A percentile compares a stretch with the other conserved stretches of the same genome.
Conservation (phyloP, 2,113 vertebrate genomes). For the Microcebus lehilahytsara region DNA sequence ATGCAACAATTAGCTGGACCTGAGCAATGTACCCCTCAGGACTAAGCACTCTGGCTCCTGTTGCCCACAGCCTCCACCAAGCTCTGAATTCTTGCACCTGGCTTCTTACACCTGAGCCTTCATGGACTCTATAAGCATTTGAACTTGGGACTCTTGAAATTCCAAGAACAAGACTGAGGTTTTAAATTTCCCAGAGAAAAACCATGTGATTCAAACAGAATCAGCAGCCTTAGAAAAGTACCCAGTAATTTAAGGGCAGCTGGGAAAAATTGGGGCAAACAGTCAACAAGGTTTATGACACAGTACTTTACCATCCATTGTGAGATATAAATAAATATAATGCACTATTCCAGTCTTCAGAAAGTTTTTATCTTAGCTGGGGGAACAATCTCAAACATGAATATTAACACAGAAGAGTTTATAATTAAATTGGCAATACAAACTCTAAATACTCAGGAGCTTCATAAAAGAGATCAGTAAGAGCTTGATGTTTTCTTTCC, state of each 20-base stretch:
- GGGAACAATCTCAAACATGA: not conserved
- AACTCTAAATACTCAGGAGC: not conserved
- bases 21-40: not conserved
- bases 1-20: not conserved
- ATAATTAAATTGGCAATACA: conserved; percentile 38
- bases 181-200: not conserved
- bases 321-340: conserved; percentile 41
- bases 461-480: conserved; percentile 14
- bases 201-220: not conserved
- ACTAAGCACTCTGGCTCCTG: not conserved
- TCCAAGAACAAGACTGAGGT: not conserved
- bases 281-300: not conserved
- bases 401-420: conserved; percentile 2
- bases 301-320: not conserved
- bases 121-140: not conserved
- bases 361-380: not conserved
- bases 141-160: not conserved
- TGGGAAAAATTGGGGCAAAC: not conserved
- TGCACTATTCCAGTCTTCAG: conserved; percentile 7
- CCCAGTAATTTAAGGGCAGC: not conserved
- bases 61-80: not conserved
- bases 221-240: not conserved
- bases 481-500: conserved; percentile 1
- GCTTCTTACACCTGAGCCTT: not conserved
- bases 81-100: not conserved